Evolutionary conservation across 2,888 invertebrate species (phyloP).

Genomic region (Oscheius sp.): DNA sequence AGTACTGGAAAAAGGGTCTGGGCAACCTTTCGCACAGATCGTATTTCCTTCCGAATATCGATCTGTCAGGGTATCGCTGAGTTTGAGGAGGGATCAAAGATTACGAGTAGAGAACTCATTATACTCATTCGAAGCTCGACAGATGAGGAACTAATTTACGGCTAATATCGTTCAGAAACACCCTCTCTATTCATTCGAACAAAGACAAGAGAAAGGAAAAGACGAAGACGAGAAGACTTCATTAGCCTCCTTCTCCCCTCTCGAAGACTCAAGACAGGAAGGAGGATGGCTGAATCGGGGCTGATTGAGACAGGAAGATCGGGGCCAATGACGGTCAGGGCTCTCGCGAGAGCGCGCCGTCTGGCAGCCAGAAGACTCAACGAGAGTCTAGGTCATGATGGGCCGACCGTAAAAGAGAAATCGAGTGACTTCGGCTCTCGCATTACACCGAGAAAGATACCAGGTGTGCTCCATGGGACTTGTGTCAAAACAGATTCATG

Average conservation of each 20-base stretch:
- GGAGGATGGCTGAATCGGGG: conserved; percentile 28
- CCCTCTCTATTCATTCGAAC: not conserved
- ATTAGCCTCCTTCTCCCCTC: conserved; percentile 4
- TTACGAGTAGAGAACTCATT: no score
- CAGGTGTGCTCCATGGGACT: not conserved
- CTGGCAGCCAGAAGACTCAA: not conserved
- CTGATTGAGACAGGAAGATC: conserved; percentile 37
- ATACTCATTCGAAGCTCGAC: no score
- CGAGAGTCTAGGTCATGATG: not conserved
- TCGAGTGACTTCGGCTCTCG: not conserved
- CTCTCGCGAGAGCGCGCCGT: not conserved
- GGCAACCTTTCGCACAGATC: not conserved
- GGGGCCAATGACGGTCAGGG: conserved; percentile 29
- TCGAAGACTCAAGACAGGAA: not conserved
- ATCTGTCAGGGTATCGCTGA: no score
- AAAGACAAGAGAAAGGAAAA: conserved; percentile 1
- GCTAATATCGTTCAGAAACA: not conserved
- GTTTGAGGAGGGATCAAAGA: no score
- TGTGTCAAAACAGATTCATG: not conserved
- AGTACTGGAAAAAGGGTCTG: not conserved
- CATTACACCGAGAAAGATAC: not conserved
- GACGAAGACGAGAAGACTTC: conserved; percentile 4
- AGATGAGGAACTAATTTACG: no score
- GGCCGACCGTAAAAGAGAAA: not conserved
- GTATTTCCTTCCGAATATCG: not conserved